Base-by-base conservation (phyloP, 1,140 invertebrate species). In the Ceratosolen solmsi region DNA sequence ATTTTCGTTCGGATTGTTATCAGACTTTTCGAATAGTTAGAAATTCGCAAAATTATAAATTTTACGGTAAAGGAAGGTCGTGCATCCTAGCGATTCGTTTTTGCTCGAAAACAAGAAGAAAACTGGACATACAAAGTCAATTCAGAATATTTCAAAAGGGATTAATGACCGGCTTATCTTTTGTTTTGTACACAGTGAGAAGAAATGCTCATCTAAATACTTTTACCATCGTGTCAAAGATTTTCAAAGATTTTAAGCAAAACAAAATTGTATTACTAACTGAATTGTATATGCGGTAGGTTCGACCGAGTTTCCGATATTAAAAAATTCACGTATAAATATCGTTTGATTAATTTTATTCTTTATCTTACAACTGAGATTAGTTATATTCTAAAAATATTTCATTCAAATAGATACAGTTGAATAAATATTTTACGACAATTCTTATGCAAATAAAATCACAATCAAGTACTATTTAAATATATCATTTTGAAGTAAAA, bases 151-250 rank as follows among this genome's bases (percentile, higher is more conserved):
- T 20, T 38, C 30, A 38, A 68, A 68, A 38, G 63, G 20, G 33
- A 38, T 33, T 38, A 68, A 68, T 38, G 36, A 68, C 63, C 33
- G 63, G 33, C 17, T 68, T 68, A 38, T 68, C 63, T 68, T 68
- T 68, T 68, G 63, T 68, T 68, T 68, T 68, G 36, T 68, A 68
- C 36, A 68, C 63, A 68, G 17, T 63, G 1, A 68, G 36, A 68
- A 38, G 63, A 68, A 68, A 68, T 68, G 22, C 5, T 68, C 2
- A 68, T 38, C 4, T 38, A 38, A 36, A n/a, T 8, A 68, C 20
- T n/a, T 68, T 68, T 38, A n/a, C 17, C 20, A 68, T n/a, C 38
- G 36, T 38, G 17, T n/a, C 4, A 22, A n/a, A 36, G 22, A 68
- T 17, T n/a, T n/a, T 33, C 36, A n/a, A 68, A 4, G 20, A 1